Conservation (phyloP, 2,113 vertebrate species). For the Tricholaema leucomelas region DNA sequence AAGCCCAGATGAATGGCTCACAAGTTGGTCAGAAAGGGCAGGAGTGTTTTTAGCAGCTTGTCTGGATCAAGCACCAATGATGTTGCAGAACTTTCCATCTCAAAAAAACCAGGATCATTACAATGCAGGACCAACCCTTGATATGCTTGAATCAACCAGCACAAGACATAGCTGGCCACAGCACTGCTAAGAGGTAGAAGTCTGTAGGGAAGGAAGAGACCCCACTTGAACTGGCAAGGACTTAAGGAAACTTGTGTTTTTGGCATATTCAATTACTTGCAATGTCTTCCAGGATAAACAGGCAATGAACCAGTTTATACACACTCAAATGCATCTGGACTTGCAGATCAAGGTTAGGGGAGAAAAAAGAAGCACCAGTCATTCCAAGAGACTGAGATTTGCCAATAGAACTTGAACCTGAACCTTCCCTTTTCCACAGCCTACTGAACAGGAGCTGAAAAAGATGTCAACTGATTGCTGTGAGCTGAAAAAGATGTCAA, state of each 20-base stretch:
- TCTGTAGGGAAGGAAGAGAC: background rate
- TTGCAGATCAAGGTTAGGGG: background rate
- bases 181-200: background rate
- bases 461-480: background rate
- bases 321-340: background rate
- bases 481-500: background rate
- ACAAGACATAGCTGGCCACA: background rate
- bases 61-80: background rate
- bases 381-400: background rate
- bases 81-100: background rate
- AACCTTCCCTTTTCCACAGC: background rate
- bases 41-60: background rate
- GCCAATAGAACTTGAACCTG: background rate
- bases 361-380: background rate
- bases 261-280: background rate
- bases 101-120: background rate
- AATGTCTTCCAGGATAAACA: constrained; percentile 19
- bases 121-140: background rate
- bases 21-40: background rate
- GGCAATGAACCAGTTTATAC: background rate
- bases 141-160: background rate
- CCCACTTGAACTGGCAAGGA: background rate
- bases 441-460: background rate
- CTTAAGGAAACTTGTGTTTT: background rate
- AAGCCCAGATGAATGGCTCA: background rate